Evolutionary conservation across 2,113 vertebrate species (phyloP).

Genomic region (Scopus umbretta): DNA sequence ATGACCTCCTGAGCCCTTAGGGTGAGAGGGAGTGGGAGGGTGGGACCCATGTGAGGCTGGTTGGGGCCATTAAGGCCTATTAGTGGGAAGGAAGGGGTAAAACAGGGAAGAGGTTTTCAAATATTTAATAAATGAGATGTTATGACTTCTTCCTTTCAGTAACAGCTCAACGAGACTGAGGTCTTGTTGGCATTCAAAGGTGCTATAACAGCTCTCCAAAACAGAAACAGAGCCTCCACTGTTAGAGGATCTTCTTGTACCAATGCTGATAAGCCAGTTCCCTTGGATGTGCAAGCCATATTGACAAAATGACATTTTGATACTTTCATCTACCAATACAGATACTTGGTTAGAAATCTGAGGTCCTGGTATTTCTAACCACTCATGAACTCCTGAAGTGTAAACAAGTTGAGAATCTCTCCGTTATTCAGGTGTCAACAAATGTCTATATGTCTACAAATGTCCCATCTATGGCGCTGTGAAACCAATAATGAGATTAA

Average conservation of each 20-base stretch:
- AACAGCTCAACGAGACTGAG: not conserved
- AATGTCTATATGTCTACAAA: not conserved
- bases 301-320: not conserved
- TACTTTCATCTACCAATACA: not conserved
- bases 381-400: not conserved
- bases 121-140: not conserved
- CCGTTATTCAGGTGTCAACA: not conserved
- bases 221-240: not conserved
- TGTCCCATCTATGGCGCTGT: not conserved
- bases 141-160: not conserved
- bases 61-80: not conserved
- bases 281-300: not conserved
- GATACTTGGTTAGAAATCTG: not conserved
- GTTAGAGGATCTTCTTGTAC: not conserved
- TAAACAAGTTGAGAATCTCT: not conserved
- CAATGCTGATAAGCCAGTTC: not conserved
- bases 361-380: not conserved
- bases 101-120: not conserved
- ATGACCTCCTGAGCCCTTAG: not conserved
- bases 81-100: not conserved
- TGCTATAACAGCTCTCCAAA: not conserved
- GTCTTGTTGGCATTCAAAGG: not conserved
- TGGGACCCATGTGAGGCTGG: not conserved
- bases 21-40: fast-evolving
- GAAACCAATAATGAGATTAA: not conserved